Percentiles rank a stretch among this genome's conserved stretches.
These are phyloP conservation scores for Lasioglossum figueresi DNA, from an alignment of 2,888 invertebrate genomes.

Conservation along the genomic window DNA sequence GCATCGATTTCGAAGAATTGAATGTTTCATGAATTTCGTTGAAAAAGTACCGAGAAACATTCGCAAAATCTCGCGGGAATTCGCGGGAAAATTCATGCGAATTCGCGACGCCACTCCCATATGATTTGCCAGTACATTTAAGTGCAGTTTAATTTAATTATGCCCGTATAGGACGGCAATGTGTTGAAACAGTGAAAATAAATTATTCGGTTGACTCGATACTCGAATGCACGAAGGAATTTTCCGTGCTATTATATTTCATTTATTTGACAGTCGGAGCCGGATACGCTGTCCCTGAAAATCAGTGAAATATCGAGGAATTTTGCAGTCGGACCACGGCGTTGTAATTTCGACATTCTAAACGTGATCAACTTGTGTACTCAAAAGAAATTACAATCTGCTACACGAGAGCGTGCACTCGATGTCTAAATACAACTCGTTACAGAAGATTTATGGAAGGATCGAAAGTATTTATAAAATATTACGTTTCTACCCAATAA, in stretches of 20 bases:
- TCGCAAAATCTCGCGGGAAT: neutral
- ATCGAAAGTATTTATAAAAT: too few species aligned
- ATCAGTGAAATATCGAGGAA: neutral
- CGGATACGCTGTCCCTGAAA: neutral
- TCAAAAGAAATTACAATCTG: neutral
- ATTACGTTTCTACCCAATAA: too few species aligned
- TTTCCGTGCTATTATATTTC: neutral
- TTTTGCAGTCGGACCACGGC: neutral
- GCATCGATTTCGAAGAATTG: too few species aligned
- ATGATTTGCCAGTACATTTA: neutral
- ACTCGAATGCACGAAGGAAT: neutral
- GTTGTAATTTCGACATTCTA: neutral
- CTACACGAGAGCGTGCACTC: neutral
- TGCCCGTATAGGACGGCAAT: too few species aligned
- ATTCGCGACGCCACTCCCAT: neutral
- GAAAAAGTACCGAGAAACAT: neutral
- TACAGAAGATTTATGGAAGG: too few species aligned
- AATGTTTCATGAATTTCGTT: too few species aligned
- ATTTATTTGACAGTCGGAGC: neutral
- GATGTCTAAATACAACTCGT: neutral
- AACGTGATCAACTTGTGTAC: neutral
- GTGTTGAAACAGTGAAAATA: neutral
- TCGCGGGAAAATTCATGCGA: neutral
- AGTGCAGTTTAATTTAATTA: constrained; percentile 6
- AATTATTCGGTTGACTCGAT: neutral